A percentile compares a stretch with the other conserved stretches of the same genome.
phyloP scores from a whole-genome alignment of 2,113 vertebrate species.

The Podarcis raffonei region DNA sequence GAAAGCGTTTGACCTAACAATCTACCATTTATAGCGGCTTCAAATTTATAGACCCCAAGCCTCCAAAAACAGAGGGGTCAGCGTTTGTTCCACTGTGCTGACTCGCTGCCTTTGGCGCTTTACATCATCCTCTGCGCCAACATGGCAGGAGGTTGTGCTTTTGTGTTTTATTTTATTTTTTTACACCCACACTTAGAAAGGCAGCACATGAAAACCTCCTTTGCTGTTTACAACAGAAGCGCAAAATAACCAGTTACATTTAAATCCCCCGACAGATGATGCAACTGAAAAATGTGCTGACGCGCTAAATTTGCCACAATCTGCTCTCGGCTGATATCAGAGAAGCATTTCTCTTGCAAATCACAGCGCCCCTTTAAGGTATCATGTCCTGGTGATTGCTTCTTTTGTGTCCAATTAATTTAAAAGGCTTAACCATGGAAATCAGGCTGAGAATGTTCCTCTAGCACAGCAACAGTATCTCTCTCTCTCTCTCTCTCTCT shows the following conservation, averaged over 20 bases:
- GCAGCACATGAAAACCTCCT: background rate
- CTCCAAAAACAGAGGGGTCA: background rate
- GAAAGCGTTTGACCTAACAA: background rate
- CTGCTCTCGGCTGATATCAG: background rate
- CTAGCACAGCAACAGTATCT: background rate
- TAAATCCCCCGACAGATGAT: constrained; percentile 15
- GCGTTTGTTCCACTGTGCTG: background rate
- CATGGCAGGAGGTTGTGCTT: accelerated
- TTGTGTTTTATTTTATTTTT: background rate
- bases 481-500: no score
- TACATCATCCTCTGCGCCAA: background rate
- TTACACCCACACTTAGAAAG: accelerated
- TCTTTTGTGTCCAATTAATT: constrained; percentile 26
- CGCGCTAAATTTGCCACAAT: background rate
- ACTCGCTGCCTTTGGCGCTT: background rate
- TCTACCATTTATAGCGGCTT: accelerated
- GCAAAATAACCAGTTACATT: background rate
- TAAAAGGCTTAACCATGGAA: constrained; percentile 22
- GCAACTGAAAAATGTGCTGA: background rate
- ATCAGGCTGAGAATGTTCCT: background rate
- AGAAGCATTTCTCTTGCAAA: constrained; percentile 19
- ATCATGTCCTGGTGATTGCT: background rate
- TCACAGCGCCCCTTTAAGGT: constrained; percentile 17
- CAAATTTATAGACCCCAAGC: background rate
- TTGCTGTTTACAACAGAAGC: background rate